phyloP scores from a whole-genome alignment of 2,888 invertebrate species.

The Drosophila birchii region DNA sequence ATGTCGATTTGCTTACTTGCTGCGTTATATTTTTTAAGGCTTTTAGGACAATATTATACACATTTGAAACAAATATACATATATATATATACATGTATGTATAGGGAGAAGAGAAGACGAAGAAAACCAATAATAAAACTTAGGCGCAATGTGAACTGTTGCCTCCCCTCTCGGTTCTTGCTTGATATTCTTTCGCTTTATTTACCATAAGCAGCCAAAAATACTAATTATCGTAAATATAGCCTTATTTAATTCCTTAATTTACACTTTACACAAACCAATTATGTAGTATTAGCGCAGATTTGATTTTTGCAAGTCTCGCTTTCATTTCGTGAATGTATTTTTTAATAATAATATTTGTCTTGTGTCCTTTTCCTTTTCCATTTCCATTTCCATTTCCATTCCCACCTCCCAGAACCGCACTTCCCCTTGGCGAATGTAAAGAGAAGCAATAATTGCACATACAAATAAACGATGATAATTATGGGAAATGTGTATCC shows the following conservation, averaged over 20 bases:
- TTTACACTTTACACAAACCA: slow-evolving; percentile 33
- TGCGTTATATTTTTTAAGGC: slow-evolving; percentile 69
- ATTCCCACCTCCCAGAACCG: background rate
- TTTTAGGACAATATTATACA: slow-evolving; percentile 76
- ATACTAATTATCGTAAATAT: slow-evolving; percentile 43
- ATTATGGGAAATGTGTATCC: slow-evolving; percentile 34
- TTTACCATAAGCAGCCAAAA: slow-evolving; percentile 51
- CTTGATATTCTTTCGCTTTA: slow-evolving; percentile 36
- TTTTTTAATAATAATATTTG: slow-evolving; percentile 15
- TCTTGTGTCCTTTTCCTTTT: slow-evolving; percentile 12
- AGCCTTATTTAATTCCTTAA: slow-evolving; percentile 51
- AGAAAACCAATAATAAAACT: slow-evolving; percentile 29
- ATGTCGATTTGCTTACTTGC: slow-evolving; percentile 33
- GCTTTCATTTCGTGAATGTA: slow-evolving; percentile 45
- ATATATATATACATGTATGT: slow-evolving; percentile 16
- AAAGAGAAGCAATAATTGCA: slow-evolving; percentile 34
- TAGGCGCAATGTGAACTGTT: slow-evolving; percentile 24
- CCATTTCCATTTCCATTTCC: background rate
- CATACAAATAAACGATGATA: slow-evolving; percentile 14
- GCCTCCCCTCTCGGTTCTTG: slow-evolving; percentile 22
- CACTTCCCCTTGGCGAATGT: background rate
- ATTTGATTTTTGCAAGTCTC: slow-evolving; percentile 74
- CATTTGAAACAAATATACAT: slow-evolving; percentile 41
- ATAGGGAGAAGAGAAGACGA: slow-evolving; percentile 45
- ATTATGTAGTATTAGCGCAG: slow-evolving; percentile 67